These are phyloP conservation scores for Ceratothoa steindachneri DNA, from an alignment of 2,888 invertebrate species.

Conservation along the genomic window DNA sequence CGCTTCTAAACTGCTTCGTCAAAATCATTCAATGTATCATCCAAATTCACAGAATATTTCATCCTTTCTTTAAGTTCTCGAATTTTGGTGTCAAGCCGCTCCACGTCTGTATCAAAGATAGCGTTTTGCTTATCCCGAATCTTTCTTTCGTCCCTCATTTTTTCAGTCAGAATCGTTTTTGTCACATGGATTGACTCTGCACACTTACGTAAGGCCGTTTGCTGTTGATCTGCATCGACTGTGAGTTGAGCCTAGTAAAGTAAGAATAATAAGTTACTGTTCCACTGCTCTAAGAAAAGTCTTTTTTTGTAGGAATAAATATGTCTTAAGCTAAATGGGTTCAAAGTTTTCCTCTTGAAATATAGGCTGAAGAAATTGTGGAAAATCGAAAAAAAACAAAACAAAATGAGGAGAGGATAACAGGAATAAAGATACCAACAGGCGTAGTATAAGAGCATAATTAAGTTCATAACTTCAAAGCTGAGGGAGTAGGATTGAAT, in stretches of 20 bases:
- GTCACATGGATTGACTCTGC: slow-evolving; percentile 45
- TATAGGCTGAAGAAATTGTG: neutral
- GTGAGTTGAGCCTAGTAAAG: slow-evolving; percentile 39
- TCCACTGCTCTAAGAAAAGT: too few species aligned
- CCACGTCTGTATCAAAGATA: slow-evolving; percentile 33
- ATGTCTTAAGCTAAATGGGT: neutral
- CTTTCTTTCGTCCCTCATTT: slow-evolving; percentile 42
- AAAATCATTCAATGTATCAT: slow-evolving; percentile 6
- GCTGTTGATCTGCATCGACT: slow-evolving; percentile 45
- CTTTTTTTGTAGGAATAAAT: neutral
- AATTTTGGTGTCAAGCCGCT: slow-evolving; percentile 38
- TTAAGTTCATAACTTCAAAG: too few species aligned
- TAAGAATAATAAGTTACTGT: too few species aligned
- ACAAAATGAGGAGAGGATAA: too few species aligned
- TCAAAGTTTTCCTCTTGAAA: neutral
- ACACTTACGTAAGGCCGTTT: slow-evolving; percentile 46
- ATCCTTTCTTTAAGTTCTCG: slow-evolving; percentile 60
- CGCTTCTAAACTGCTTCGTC: neutral
- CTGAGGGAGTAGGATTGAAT: too few species aligned
- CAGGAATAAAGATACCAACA: too few species aligned
- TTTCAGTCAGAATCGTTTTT: slow-evolving; percentile 31
- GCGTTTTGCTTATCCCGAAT: slow-evolving; percentile 29
- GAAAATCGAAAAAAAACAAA: too few species aligned
- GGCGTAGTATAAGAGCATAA: too few species aligned
- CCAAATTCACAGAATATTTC: slow-evolving; percentile 4